Conservation (phyloP, 2,113 vertebrate genomes). For the Apteryx owenii region DNA sequence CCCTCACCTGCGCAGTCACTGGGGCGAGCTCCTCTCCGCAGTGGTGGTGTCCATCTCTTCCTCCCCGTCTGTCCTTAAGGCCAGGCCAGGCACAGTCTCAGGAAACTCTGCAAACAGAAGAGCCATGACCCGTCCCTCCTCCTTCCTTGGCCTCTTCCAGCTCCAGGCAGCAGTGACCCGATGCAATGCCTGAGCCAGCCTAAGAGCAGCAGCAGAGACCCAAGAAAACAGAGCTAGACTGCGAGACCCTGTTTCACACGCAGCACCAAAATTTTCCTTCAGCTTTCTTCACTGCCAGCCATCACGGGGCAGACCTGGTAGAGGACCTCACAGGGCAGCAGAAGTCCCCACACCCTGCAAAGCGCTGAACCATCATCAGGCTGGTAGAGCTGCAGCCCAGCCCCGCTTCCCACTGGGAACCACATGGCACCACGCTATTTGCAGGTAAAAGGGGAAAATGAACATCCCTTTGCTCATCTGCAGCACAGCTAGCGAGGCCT, state of each 20-base stretch:
- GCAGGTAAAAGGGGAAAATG: not conserved
- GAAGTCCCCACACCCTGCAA: not conserved
- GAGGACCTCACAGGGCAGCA: not conserved
- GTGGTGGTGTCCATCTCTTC: accelerated
- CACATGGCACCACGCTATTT: too few relatives aligned
- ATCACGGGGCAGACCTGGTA: too few relatives aligned
- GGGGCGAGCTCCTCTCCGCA: not conserved
- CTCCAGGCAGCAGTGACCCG: not conserved
- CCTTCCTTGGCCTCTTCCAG: not conserved
- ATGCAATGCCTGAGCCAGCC: accelerated
- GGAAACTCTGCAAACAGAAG: not conserved
- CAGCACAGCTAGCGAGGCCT: not conserved
- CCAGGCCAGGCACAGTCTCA: not conserved
- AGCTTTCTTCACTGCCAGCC: not conserved
- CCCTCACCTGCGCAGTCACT: not conserved
- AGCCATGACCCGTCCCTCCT: not conserved
- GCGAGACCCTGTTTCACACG: not conserved
- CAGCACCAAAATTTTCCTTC: not conserved
- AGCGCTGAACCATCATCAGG: not conserved
- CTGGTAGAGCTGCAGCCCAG: not conserved
- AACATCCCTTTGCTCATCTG: not conserved
- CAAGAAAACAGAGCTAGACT: too few relatives aligned
- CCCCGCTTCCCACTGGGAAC: not conserved
- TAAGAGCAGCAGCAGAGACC: not conserved
- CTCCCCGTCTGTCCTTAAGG: not conserved